These are phyloP conservation scores for Petrolisthes manimaculis DNA, from an alignment of 2,888 invertebrate species.

Conservation along the genomic window DNA sequence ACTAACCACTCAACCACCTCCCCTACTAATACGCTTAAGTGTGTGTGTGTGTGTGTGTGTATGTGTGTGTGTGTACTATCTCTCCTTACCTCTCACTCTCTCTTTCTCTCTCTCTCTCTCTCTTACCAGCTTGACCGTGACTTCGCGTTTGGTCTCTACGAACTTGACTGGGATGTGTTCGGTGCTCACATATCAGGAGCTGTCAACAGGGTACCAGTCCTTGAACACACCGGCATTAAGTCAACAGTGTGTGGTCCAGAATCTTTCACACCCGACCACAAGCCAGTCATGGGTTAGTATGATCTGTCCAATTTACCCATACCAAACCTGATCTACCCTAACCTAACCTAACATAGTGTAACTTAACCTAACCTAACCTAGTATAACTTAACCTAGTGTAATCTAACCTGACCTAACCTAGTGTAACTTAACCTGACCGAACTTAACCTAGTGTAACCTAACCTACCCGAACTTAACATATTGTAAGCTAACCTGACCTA, in stretches of 20 bases:
- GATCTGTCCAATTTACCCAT: background rate
- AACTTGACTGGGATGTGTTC: constrained; percentile 89
- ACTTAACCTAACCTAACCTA: too few species aligned
- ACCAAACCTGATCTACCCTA: too few species aligned
- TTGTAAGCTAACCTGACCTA: too few species aligned
- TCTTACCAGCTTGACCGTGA: constrained; percentile 78
- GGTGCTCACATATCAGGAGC: constrained; percentile 80
- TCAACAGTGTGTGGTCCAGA: constrained; percentile 92
- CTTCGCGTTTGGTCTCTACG: constrained; percentile 86
- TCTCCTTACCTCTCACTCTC: background rate
- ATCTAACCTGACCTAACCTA: too few species aligned
- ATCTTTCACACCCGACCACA: constrained; percentile 92
- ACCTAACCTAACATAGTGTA: too few species aligned
- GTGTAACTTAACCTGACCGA: too few species aligned
- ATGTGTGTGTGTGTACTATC: background rate
- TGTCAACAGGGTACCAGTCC: constrained; percentile 80
- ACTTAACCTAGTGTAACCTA: too few species aligned
- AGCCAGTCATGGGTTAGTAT: constrained; percentile 80
- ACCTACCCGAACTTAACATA: too few species aligned
- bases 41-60: background rate
- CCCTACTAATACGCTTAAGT: background rate
- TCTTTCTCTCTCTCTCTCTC: background rate
- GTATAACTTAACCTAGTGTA: too few species aligned
- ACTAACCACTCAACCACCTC: too few species aligned
- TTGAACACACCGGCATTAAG: constrained; percentile 83